These are phyloP conservation scores for Diorhabda sublineata DNA, from an alignment of 1,140 invertebrate genomes.

Conservation along the genomic window DNA sequence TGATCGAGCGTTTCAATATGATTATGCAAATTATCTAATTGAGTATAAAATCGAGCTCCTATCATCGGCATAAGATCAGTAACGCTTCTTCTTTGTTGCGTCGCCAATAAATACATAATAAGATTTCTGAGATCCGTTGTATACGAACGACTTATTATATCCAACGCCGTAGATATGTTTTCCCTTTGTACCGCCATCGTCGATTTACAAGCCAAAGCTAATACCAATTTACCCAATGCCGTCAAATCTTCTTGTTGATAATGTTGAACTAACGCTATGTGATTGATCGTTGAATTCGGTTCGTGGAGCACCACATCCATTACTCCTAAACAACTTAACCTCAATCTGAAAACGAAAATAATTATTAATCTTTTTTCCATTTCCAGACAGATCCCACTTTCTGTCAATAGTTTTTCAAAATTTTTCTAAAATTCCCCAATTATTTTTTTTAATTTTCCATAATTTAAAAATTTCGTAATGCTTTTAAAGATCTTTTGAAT, in stretches of 20 bases:
- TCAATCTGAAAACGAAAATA: slow-evolving; percentile 50
- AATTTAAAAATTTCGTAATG: too few species aligned
- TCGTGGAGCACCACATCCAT: slow-evolving; percentile 83
- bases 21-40: slow-evolving; percentile 85
- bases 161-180: slow-evolving; percentile 81
- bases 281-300: slow-evolving; percentile 53
- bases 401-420: too few species aligned
- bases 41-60: slow-evolving; percentile 89
- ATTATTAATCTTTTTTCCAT: too few species aligned
- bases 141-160: slow-evolving; percentile 84
- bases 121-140: slow-evolving; percentile 90
- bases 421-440: too few species aligned
- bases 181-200: slow-evolving; percentile 79
- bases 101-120: slow-evolving; percentile 83
- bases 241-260: slow-evolving; percentile 92
- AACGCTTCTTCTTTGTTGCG: slow-evolving; percentile 70
- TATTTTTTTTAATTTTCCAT: too few species aligned
- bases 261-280: slow-evolving; percentile 66
- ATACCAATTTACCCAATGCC: slow-evolving; percentile 83
- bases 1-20: slow-evolving; percentile 85
- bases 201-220: slow-evolving; percentile 87
- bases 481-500: too few species aligned
- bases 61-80: slow-evolving; percentile 99
- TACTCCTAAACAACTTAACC: slow-evolving; percentile 78
- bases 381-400: too few species aligned